Evolutionary conservation across 30 jellyfish, hydroid and myxozoan species (phyloP).

Genomic region (Morbakka virulenta): DNA sequence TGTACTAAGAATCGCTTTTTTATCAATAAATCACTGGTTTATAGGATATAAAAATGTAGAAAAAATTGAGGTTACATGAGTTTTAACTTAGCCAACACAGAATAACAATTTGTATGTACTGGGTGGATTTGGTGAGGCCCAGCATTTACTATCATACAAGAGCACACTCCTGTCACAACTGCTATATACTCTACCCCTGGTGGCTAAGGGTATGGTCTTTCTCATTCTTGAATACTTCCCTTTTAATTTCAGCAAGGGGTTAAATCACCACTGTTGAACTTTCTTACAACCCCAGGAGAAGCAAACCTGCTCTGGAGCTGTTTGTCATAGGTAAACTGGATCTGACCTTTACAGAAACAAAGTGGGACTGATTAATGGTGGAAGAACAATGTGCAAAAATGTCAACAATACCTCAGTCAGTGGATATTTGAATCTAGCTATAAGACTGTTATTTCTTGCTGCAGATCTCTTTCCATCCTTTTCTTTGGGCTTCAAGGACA

Average conservation of each 20-base stretch:
- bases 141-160: no score
- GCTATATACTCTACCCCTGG: no score
- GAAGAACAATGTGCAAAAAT: neutral
- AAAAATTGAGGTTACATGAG: no score
- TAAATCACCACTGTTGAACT: neutral
- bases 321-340: neutral
- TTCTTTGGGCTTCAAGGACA: neutral
- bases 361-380: neutral
- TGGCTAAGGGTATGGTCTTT: no score
- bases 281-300: neutral
- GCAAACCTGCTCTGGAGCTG: neutral
- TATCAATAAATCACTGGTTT: no score
- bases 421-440: neutral
- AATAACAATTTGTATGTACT: no score
- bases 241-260: neutral
- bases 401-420: neutral
- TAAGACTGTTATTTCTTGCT: neutral
- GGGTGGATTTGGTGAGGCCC: no score
- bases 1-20: no score
- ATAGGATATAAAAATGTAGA: no score
- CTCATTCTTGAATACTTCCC: neutral
- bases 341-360: neutral
- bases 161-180: no score
- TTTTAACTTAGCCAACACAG: no score
- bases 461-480: neutral